A percentile compares a stretch with the other conserved stretches of the same genome.
Conservation (phyloP, 2,113 vertebrate species). For the Psettodes erumei region DNA sequence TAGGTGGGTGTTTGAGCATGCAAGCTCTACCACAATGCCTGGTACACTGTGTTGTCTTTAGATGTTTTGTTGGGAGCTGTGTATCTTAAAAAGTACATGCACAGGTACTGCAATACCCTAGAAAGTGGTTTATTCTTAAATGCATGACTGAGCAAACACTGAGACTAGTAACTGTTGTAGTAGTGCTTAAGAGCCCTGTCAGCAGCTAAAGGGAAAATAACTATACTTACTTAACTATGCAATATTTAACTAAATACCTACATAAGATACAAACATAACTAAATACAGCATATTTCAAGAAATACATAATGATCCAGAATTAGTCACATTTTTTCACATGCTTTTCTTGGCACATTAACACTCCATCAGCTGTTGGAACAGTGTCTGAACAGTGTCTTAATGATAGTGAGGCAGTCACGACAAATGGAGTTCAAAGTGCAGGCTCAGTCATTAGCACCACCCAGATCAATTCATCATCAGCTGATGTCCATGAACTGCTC, state of each 20-base stretch:
- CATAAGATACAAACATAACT: too few relatives aligned
- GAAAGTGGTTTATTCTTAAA: not conserved
- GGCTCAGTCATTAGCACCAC: slow-evolving; percentile 13
- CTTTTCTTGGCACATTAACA: not conserved
- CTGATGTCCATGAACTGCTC: not conserved
- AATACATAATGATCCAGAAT: not conserved
- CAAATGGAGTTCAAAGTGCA: slow-evolving; percentile 12
- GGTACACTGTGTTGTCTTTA: not conserved
- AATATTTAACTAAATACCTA: too few relatives aligned
- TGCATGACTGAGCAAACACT: not conserved
- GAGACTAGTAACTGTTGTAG: not conserved
- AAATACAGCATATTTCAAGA: not conserved
- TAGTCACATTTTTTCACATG: not conserved
- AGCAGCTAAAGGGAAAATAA: not conserved
- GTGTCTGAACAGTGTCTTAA: slow-evolving; percentile 5
- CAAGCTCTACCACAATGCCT: not conserved
- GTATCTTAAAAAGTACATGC: not conserved
- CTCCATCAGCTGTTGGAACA: not conserved
- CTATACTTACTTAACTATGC: too few relatives aligned
- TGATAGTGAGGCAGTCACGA: slow-evolving; percentile 13
- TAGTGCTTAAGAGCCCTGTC: not conserved
- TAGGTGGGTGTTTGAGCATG: not conserved
- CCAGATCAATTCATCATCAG: slow-evolving; percentile 24
- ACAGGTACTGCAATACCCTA: not conserved
- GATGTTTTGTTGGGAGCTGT: not conserved